A percentile compares a stretch with the other conserved stretches of the same genome.
These are phyloP conservation scores for Madoqua kirkii DNA, from an alignment of 2,113 vertebrate species.

Conservation along the genomic window DNA sequence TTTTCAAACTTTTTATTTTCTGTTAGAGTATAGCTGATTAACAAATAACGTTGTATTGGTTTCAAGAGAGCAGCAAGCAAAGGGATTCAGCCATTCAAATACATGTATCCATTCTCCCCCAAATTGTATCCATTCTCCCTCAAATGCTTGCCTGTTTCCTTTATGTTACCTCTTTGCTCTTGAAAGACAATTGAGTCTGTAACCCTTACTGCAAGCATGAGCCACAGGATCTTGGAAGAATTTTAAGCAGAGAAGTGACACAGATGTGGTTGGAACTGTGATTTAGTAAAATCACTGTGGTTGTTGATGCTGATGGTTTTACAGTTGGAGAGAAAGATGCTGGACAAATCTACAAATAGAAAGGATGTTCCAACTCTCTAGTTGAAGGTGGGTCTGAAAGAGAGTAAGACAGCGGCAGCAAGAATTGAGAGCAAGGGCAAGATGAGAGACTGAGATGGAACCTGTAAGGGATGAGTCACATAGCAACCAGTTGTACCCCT, in stretches of 20 bases:
- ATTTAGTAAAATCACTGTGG: not conserved
- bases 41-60: not conserved
- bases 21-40: not conserved
- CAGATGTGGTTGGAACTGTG: not conserved
- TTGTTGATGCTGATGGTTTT: not conserved
- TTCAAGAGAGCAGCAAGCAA: not conserved
- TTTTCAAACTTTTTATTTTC: not conserved
- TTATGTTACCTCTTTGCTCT: not conserved
- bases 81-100: not conserved
- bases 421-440: not conserved
- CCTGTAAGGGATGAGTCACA: rapidly evolving
- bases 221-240: not conserved
- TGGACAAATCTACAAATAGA: not conserved
- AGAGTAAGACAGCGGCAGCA: not conserved
- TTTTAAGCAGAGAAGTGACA: not conserved
- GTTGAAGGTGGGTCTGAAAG: not conserved
- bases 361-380: too few relatives aligned
- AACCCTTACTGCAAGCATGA: not conserved
- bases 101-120: not conserved
- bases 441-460: not conserved
- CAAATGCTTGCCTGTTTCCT: rapidly evolving
- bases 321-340: not conserved
- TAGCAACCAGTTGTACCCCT: not conserved
- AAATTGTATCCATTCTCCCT: not conserved
- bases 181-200: not conserved